Evolutionary conservation across 2,888 invertebrate species (phyloP).

Genomic region (Clistopyga incitator): DNA sequence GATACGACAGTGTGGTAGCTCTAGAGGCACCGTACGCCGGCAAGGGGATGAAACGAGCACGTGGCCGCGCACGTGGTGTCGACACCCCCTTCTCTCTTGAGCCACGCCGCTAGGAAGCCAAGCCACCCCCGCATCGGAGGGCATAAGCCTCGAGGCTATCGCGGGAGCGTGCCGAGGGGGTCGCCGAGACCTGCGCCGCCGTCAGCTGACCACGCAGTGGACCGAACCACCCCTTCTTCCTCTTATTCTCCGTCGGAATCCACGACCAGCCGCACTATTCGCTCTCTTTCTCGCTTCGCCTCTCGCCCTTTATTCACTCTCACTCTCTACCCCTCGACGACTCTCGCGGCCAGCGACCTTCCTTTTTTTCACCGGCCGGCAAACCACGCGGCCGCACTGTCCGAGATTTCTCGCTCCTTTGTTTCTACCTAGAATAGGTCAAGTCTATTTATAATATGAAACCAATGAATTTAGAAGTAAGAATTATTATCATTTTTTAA

Average conservation of each 20-base stretch:
- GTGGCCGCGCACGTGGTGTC: constrained; percentile 83
- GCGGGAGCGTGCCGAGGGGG: constrained; percentile 60
- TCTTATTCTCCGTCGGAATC: constrained; percentile 64
- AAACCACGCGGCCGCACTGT: constrained; percentile 58
- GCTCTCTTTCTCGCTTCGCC: constrained; percentile 55
- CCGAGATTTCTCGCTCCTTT: constrained; percentile 35
- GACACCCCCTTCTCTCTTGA: constrained; percentile 68
- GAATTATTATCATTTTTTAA: too few relatives aligned
- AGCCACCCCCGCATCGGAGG: constrained; percentile 67
- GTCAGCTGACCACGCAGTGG: constrained; percentile 83
- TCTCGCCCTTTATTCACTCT: constrained; percentile 39
- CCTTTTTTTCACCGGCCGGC: constrained; percentile 49
- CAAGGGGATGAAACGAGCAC: constrained; percentile 77
- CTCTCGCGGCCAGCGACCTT: constrained; percentile 62
- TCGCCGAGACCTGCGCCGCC: constrained; percentile 75
- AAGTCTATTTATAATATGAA: neutral
- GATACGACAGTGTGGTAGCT: neutral
- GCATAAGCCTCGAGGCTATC: constrained; percentile 69
- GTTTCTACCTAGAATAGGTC: constrained; percentile 18
- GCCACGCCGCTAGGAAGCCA: constrained; percentile 33
- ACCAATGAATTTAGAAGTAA: too few relatives aligned
- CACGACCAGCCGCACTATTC: constrained; percentile 66
- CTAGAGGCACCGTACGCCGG: constrained; percentile 22
- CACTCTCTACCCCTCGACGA: constrained; percentile 50
- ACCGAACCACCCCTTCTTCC: constrained; percentile 79